Evolutionary conservation across 2,113 vertebrate genomes (phyloP).

Genomic region (Toxostoma redivivum): DNA sequence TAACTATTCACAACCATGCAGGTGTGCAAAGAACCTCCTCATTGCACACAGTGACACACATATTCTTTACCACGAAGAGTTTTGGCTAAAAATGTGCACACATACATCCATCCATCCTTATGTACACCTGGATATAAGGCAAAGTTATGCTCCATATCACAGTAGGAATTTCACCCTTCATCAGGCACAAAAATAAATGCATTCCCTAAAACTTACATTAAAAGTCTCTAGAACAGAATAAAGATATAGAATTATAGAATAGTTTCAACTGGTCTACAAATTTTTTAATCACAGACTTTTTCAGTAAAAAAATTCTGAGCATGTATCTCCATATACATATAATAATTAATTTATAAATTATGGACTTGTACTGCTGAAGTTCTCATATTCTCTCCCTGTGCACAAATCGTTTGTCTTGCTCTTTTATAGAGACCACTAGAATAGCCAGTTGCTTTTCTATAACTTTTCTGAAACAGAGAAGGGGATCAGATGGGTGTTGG

Average conservation of each 20-base stretch:
- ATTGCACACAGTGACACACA: not conserved
- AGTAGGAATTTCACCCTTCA: not conserved
- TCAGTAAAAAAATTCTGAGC: not conserved
- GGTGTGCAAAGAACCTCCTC: not conserved
- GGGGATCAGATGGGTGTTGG: not conserved
- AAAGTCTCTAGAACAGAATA: not conserved
- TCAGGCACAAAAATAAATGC: not conserved
- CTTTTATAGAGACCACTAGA: not conserved
- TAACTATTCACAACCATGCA: not conserved
- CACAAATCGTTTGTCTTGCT: rapidly evolving
- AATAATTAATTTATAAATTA: not conserved
- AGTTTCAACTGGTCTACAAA: not conserved
- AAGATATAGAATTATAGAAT: rapidly evolving
- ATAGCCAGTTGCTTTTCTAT: not conserved
- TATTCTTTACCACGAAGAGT: not conserved
- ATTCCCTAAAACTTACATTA: not conserved
- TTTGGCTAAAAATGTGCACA: rapidly evolving
- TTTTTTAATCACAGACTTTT: not conserved
- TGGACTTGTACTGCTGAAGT: not conserved
- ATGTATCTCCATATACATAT: rapidly evolving
- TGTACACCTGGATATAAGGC: not conserved
- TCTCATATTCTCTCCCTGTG: not conserved
- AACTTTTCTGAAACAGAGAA: not conserved
- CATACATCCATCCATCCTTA: too few species aligned
- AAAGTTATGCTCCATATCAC: not conserved